Evolutionary conservation across 2,113 vertebrate genomes (phyloP).

Genomic region (Lepus europaeus): DNA sequence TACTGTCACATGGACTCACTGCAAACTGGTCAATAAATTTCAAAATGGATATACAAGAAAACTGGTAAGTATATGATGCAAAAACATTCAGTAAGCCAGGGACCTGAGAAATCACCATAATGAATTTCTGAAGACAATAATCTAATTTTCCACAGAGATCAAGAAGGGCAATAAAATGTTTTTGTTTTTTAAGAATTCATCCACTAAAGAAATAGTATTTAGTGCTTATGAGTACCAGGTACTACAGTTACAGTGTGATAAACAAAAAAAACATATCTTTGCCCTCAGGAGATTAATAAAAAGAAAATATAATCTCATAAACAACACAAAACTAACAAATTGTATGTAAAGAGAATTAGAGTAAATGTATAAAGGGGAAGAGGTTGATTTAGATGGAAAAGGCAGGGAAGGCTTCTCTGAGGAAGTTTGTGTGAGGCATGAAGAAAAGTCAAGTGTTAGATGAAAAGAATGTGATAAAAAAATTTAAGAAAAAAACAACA

Average conservation of each 20-base stretch:
- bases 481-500: not conserved
- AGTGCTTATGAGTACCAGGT: not conserved
- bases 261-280: not conserved
- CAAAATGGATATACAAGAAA: not conserved
- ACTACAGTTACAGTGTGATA: not conserved
- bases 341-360: not conserved
- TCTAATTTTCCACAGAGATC: not conserved
- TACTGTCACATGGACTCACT: not conserved
- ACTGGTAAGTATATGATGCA: not conserved
- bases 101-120: not conserved
- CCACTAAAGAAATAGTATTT: not conserved
- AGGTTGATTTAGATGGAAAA: not conserved
- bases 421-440: not conserved
- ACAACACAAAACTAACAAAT: not conserved
- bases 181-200: not conserved
- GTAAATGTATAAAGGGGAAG: not conserved
- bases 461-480: not conserved
- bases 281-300: not conserved
- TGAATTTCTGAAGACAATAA: not conserved
- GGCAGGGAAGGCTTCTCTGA: not conserved
- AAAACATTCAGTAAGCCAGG: not conserved
- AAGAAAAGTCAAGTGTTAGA: not conserved
- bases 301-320: not conserved
- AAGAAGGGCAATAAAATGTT: not conserved
- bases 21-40: conserved; percentile 2